A percentile compares a stretch with the other conserved stretches of the same genome.
phyloP scores from a whole-genome alignment of 2,888 invertebrate genomes.

The Rapana venosa region DNA sequence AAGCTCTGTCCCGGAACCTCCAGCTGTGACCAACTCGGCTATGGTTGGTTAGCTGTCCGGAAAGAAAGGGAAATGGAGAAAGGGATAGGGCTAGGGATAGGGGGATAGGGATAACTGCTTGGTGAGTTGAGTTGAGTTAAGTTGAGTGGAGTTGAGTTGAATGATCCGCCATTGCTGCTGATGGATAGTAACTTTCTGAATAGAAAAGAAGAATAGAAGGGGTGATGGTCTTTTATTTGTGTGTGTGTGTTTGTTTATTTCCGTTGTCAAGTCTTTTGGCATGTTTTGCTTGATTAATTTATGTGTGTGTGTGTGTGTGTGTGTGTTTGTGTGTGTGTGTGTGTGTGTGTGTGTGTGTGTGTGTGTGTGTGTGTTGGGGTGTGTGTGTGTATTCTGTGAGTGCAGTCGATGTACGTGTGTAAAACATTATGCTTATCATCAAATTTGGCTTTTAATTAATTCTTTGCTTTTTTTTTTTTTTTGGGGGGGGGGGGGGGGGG shows the following conservation, averaged over 20 bases:
- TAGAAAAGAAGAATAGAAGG: no score
- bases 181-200: no score
- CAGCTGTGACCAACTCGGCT: neutral
- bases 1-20: conserved; percentile 30
- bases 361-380: neutral
- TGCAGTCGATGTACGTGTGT: neutral
- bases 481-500: neutral
- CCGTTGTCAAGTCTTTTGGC: no score
- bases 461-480: neutral
- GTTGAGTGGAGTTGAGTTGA: no score
- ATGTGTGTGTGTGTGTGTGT: neutral
- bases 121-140: no score
- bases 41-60: neutral
- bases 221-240: neutral
- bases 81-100: no score
- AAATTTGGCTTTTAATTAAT: neutral
- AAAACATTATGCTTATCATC: neutral
- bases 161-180: no score
- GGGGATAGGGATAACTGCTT: no score
- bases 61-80: neutral
- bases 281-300: no score
- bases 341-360: neutral
- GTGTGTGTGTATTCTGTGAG: neutral
- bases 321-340: neutral
- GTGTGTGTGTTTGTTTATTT: conserved; percentile 18